Percentiles rank a stretch among this genome's conserved stretches.
Conservation (phyloP, 2,113 vertebrate species). For the Pycnonotus jocosus region DNA sequence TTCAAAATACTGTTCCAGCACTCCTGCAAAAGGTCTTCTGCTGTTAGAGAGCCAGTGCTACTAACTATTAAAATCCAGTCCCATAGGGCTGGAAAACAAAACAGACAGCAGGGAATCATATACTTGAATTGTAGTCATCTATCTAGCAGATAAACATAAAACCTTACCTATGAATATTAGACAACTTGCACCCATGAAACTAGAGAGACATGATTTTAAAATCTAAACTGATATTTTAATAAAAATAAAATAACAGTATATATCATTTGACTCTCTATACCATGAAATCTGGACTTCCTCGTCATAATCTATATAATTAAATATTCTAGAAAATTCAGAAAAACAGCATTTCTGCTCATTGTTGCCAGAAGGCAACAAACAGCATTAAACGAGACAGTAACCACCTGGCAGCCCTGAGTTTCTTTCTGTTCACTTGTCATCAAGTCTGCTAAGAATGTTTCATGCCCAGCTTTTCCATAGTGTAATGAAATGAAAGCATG, state of each 20-base stretch:
- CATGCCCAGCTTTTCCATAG: not conserved
- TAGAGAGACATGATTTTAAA: not conserved
- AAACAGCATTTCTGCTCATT: not conserved
- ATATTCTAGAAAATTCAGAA: not conserved
- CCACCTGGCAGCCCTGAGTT: not conserved
- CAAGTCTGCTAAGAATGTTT: not conserved
- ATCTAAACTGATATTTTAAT: not conserved
- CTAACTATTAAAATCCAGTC: not conserved
- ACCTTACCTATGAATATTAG: not conserved
- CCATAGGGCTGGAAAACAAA: not conserved
- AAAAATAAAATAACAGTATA: not conserved
- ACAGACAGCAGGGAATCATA: not conserved
- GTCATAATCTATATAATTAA: not conserved
- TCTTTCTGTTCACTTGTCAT: not conserved
- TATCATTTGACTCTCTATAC: not conserved
- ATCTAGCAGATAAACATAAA: not conserved
- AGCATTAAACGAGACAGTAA: not conserved
- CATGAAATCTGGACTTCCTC: not conserved
- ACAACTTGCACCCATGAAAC: not conserved
- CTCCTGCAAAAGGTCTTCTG: not conserved
- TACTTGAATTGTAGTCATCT: fast-evolving
- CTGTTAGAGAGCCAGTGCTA: not conserved
- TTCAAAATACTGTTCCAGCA: not conserved
- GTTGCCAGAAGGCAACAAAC: not conserved
- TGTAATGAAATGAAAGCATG: not conserved